phyloP scores from a whole-genome alignment of 1,140 invertebrate genomes.

The Melitaea cinxia region DNA sequence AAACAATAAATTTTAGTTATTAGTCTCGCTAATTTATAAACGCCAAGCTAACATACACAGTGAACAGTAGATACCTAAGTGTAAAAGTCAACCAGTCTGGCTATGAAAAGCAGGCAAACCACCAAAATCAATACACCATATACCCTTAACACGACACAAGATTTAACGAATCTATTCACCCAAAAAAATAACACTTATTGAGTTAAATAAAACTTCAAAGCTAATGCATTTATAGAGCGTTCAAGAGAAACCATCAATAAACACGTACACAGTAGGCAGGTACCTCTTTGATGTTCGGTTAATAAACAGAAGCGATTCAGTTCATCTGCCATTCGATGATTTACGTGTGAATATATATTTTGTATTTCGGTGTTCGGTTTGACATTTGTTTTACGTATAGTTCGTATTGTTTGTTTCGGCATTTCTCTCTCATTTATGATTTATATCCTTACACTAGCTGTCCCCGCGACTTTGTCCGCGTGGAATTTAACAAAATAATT shows the following conservation, averaged over 20 bases:
- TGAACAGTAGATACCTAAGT: too few relatives aligned
- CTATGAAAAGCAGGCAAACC: too few relatives aligned
- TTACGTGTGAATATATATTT: background rate
- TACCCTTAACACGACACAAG: background rate
- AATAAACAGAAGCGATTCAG: conserved; percentile 33
- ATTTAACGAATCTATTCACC: background rate
- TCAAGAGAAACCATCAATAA: conserved; percentile 36
- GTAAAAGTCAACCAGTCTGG: too few relatives aligned
- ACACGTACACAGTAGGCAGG: conserved; percentile 11
- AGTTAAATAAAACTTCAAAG: conserved; percentile 38
- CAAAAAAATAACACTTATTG: conserved; percentile 21
- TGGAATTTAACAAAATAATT: too few relatives aligned
- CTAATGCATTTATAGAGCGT: conserved; percentile 10
- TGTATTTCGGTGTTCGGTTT: background rate
- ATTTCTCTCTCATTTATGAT: too few relatives aligned
- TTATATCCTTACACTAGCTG: too few relatives aligned
- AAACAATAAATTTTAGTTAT: too few relatives aligned
- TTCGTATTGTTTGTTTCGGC: background rate
- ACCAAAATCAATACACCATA: background rate
- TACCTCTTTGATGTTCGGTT: conserved; percentile 42
- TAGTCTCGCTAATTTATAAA: too few relatives aligned
- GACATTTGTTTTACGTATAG: background rate
- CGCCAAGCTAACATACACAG: too few relatives aligned
- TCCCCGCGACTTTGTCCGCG: too few relatives aligned
- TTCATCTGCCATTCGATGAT: conserved; percentile 8